Conservation (phyloP, 1,140 invertebrate species). For the Drosophila athabasca region DNA sequence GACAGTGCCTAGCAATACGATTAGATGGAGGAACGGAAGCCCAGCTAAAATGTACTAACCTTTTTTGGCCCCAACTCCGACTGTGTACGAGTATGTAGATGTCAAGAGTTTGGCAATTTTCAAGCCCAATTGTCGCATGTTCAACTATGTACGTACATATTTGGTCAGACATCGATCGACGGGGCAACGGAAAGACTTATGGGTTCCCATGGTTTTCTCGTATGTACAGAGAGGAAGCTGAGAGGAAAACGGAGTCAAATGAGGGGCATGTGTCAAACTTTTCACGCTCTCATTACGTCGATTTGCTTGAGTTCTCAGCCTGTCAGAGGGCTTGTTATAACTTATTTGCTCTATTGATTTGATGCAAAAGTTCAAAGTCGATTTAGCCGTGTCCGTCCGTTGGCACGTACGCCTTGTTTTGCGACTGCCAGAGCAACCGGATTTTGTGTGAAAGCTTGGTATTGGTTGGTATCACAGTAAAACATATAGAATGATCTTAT, state of each 20-base stretch:
- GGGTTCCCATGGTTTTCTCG: slow-evolving; percentile 42
- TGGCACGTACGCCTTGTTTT: no score
- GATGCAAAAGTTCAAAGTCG: no score
- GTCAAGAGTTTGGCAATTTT: slow-evolving; percentile 30
- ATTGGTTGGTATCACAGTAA: no score
- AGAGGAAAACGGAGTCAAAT: slow-evolving; percentile 32
- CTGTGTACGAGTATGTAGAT: slow-evolving; percentile 2
- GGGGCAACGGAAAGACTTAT: slow-evolving; percentile 32
- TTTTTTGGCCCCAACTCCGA: slow-evolving; percentile 28
- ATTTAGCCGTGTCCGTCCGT: no score
- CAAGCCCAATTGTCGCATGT: slow-evolving; percentile 57
- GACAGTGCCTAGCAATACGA: slow-evolving; percentile 38
- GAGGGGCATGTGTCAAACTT: slow-evolving; percentile 75
- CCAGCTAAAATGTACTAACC: slow-evolving; percentile 27
- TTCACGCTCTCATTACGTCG: slow-evolving; percentile 71
- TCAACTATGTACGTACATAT: slow-evolving; percentile 37
- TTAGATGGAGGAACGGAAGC: slow-evolving; percentile 16
- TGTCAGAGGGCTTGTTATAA: slow-evolving; percentile 27
- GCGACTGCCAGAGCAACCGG: no score
- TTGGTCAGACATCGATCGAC: slow-evolving; percentile 59
- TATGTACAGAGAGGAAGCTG: slow-evolving; percentile 5
- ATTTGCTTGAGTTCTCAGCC: slow-evolving; percentile 63
- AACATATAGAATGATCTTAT: no score
- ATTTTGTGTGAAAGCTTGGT: no score
- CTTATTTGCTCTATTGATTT: not conserved